phyloP scores from a whole-genome alignment of 2,888 invertebrate species.

The Theodoxus fluviatilis region DNA sequence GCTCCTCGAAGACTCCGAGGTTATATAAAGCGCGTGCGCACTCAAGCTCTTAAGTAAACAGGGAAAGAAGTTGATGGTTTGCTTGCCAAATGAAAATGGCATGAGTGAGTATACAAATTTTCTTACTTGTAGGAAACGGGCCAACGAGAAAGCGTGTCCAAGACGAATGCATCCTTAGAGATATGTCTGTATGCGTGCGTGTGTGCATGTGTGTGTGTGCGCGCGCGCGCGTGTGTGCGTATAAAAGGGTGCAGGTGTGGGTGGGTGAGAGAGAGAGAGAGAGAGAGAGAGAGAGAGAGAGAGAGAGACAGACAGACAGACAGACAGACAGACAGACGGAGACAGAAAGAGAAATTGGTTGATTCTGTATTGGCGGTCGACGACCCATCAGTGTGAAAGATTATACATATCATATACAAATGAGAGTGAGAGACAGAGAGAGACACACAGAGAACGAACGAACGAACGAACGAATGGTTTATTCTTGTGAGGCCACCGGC shows the following conservation, averaged over 20 bases:
- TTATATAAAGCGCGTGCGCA: background rate
- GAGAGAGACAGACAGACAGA: background rate
- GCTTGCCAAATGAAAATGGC: no score
- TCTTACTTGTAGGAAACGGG: no score
- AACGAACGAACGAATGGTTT: no score
- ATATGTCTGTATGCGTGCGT: background rate
- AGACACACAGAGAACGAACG: background rate
- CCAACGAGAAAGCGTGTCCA: background rate
- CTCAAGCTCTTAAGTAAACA: background rate
- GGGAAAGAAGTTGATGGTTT: no score
- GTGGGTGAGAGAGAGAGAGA: background rate
- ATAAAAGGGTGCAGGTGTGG: background rate
- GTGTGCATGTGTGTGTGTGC: background rate
- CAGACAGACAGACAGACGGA: background rate
- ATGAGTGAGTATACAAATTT: no score
- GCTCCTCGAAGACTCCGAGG: no score
- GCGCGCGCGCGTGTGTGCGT: slow-evolving; percentile 12
- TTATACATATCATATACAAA: no score
- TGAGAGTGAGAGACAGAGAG: background rate
- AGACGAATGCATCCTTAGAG: background rate
- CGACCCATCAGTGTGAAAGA: no score
- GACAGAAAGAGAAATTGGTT: background rate
- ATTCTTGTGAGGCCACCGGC: no score
- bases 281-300: background rate
- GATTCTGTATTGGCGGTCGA: no score